Evolutionary conservation across 2,888 invertebrate genomes (phyloP).

Genomic region (Drymonia ruficornis): DNA sequence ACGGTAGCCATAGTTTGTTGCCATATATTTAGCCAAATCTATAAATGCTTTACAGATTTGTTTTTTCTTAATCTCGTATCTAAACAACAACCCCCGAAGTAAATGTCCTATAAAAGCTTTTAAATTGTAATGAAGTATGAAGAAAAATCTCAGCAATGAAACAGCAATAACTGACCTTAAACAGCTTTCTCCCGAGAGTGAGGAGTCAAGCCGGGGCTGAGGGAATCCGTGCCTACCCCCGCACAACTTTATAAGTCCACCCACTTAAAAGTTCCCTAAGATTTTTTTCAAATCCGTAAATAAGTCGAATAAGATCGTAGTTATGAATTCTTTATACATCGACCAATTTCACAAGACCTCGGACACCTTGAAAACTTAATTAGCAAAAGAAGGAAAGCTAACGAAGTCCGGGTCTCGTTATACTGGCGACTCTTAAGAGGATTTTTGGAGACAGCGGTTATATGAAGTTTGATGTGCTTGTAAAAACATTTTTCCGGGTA

Average conservation of each 20-base stretch:
- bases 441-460: conserved; percentile 15
- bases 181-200: conserved; percentile 21
- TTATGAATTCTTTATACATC: conserved; percentile 25
- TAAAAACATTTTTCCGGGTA: conserved; percentile 5
- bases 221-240: conserved; percentile 30
- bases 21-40: no score
- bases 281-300: conserved; percentile 42
- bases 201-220: conserved; percentile 30
- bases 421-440: conserved; percentile 17
- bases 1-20: no score
- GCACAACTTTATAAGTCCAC: conserved; percentile 36
- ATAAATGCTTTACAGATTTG: no score
- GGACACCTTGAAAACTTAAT: conserved; percentile 13
- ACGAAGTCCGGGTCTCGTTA: conserved; percentile 10
- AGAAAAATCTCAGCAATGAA: conserved; percentile 31
- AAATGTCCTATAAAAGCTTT: no score
- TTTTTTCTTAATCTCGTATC: no score
- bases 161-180: conserved; percentile 38
- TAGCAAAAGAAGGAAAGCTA: conserved; percentile 9
- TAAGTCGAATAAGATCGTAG: conserved; percentile 30
- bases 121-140: no score
- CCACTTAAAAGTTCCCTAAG: conserved; percentile 46
- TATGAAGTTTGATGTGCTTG: conserved; percentile 9
- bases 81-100: no score
- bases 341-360: conserved; percentile 19